Evolutionary conservation across 2,797 vertebrate genomes (phyloP), one percentile per base, ranked within the genome.

Genomic region (Melanotaenia trifasciata): DNA sequence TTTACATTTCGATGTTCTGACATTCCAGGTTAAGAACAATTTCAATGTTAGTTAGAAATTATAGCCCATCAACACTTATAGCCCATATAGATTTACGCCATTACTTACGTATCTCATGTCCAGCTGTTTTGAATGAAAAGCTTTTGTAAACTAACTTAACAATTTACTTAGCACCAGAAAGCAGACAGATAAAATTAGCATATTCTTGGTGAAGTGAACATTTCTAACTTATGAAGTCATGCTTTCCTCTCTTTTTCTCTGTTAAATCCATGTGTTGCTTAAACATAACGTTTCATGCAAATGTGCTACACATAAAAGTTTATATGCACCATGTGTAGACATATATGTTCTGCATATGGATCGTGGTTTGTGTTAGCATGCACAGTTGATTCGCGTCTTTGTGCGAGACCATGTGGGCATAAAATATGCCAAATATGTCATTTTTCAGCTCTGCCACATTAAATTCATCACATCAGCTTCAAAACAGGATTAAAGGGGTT

Each of bases 401-500:
- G 24, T 80, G 60, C 68, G 32, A 56, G 53, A 57, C 33, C 58
- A 63, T 62, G 32, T 43, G 51, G 51, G 53, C 33, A 24, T 51
- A 61, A 80, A 70, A 50, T 69, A 78, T 64, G 56, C 36, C 24
- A 64, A 45, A 57, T 38, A 30, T 66, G 57, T 62, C 22, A 66
- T 54, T 71, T 47, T 64, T 67, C 53, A 64, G 11, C 40, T 61
- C 18, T 1, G 16, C 22, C 22, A 26, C 45, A 24, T 74, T 66
- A 24, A 51, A 58, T 68, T 67, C 26, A 72, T 64, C 59, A 68
- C 22, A 11, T 56, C 35, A 32, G 14, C 62, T 43, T 76, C 59
- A 79, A 43, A 66, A 3, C 11, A 59, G 75, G 63, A 81, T 83
- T 86, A 74, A 74, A 77, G 64, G 12, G 59, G 50, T 32, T 79